Conservation (phyloP, 64 coral and sea anemone genomes). For the Dendronephthya gigantea region DNA sequence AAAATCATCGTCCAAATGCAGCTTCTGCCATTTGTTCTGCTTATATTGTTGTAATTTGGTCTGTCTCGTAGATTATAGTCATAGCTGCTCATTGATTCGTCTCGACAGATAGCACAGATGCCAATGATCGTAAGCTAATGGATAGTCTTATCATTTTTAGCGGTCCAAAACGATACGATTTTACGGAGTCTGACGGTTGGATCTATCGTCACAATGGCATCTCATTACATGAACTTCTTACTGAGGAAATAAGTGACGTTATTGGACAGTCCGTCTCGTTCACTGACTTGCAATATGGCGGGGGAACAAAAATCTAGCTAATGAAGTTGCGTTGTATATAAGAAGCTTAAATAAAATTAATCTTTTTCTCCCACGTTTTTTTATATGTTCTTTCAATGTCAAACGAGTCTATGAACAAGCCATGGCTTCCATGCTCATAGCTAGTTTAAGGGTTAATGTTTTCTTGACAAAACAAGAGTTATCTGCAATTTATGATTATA, state of each 20-base stretch:
- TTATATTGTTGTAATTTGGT: too few species aligned
- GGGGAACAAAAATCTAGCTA: neutral
- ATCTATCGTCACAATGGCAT: neutral
- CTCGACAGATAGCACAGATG: neutral
- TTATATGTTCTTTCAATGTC: too few species aligned
- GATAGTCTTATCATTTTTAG: neutral
- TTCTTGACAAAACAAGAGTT: too few species aligned
- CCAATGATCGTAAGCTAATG: too few species aligned
- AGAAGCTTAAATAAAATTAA: neutral
- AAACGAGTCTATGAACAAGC: too few species aligned
- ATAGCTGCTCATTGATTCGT: too few species aligned
- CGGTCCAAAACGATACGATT: slow-evolving; percentile 18
- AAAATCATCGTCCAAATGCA: neutral
- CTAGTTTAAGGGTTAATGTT: too few species aligned
- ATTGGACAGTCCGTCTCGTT: neutral
- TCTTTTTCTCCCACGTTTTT: too few species aligned
- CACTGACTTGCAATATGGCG: neutral
- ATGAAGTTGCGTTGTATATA: neutral
- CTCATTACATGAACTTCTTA: neutral
- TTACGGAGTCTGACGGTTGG: neutral
- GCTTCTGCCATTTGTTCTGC: too few species aligned
- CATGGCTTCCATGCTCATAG: too few species aligned
- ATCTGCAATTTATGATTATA: too few species aligned
- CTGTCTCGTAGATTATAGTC: too few species aligned
- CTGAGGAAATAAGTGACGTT: neutral